phyloP scores from a whole-genome alignment of 1,140 invertebrate species.

The Odontomachus brunneus region DNA sequence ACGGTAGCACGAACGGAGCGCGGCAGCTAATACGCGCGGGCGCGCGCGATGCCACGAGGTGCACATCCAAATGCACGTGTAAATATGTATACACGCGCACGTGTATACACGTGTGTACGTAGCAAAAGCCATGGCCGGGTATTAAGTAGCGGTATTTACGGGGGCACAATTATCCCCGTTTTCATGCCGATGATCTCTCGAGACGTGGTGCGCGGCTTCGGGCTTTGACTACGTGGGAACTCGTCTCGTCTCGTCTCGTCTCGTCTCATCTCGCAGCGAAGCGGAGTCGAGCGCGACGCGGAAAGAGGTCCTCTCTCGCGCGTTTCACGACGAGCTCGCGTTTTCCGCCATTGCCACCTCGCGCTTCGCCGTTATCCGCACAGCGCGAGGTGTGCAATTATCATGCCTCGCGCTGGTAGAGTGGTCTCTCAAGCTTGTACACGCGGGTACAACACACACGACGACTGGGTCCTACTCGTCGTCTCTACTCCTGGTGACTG shows the following conservation, averaged over 20 bases:
- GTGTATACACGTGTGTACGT: constrained; percentile 49
- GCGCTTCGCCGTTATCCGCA: constrained; percentile 26
- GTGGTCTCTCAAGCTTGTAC: background rate
- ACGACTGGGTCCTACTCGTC: too few species aligned
- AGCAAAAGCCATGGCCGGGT: constrained; percentile 63
- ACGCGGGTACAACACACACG: background rate
- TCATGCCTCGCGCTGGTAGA: constrained; percentile 13
- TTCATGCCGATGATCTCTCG: constrained; percentile 71
- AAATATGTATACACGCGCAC: too few species aligned
- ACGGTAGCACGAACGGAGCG: constrained; percentile 64
- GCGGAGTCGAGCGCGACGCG: too few species aligned
- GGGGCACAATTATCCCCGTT: constrained; percentile 77
- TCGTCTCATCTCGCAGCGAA: too few species aligned
- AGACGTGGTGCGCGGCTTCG: constrained; percentile 37
- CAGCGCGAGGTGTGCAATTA: constrained; percentile 24
- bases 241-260: constrained; percentile 24
- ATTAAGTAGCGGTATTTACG: constrained; percentile 78
- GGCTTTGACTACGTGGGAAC: constrained; percentile 69
- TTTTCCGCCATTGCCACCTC: constrained; percentile 41
- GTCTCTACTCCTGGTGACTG: background rate
- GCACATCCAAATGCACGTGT: constrained; percentile 10
- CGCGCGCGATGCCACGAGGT: constrained; percentile 45
- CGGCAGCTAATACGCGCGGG: constrained; percentile 52
- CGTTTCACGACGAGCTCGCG: background rate
- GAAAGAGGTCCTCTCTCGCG: background rate